Evolutionary conservation across 2,113 vertebrate species (phyloP).

Genomic region (Nothocercus julius): DNA sequence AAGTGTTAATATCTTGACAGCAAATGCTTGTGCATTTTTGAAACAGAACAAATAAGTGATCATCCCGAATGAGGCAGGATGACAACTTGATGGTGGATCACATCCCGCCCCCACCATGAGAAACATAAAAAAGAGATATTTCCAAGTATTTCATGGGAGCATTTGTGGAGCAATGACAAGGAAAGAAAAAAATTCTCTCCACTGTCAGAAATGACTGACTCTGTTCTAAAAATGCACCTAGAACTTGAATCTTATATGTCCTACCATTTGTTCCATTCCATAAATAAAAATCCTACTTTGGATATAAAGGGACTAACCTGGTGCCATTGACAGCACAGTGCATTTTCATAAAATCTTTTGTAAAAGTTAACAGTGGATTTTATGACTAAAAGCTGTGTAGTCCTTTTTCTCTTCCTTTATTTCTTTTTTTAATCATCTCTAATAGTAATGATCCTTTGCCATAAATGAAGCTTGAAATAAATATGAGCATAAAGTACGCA

Average conservation of each 20-base stretch:
- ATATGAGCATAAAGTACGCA: conserved; percentile 49
- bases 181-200: neutral
- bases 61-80: neutral
- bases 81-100: neutral
- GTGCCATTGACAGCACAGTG: neutral
- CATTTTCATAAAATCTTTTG: neutral
- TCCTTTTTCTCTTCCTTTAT: neutral
- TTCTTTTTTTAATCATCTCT: conserved; percentile 22
- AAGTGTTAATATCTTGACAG: neutral
- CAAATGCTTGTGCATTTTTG: neutral
- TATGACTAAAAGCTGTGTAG: neutral
- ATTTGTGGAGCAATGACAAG: neutral
- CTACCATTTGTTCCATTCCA: neutral
- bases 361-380: conserved; percentile 3
- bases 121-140: neutral
- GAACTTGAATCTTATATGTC: neutral
- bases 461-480: conserved; percentile 61
- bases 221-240: neutral
- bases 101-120: neutral
- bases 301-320: neutral
- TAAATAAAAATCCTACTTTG: neutral
- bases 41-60: neutral
- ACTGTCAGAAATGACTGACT: neutral
- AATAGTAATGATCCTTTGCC: conserved; percentile 25
- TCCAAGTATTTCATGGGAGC: neutral